Evolutionary conservation across 2,113 vertebrate species (phyloP).

Genomic region (Chaetops frenatus): DNA sequence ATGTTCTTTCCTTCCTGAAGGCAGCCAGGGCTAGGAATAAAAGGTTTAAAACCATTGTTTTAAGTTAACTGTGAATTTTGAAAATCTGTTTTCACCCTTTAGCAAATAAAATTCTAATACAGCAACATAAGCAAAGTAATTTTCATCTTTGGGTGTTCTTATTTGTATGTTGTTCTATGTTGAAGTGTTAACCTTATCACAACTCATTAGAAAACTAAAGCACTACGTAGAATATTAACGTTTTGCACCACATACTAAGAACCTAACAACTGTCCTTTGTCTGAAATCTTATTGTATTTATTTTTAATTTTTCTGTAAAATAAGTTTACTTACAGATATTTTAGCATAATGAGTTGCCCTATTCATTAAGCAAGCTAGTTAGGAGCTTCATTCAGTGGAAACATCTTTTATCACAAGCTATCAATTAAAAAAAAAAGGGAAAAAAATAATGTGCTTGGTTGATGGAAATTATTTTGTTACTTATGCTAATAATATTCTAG

Average conservation of each 20-base stretch:
- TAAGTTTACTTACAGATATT: slow-evolving; percentile 13
- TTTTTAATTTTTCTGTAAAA: background rate
- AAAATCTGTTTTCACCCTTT: slow-evolving; percentile 82
- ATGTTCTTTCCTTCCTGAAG: slow-evolving; percentile 84
- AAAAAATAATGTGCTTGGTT: background rate
- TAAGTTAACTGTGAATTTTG: slow-evolving; percentile 84
- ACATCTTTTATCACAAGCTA: background rate
- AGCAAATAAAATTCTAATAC: slow-evolving; percentile 84
- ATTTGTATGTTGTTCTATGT: slow-evolving; percentile 49
- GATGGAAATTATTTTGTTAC: slow-evolving; percentile 24
- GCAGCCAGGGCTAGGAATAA: slow-evolving; percentile 79
- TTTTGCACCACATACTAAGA: slow-evolving; percentile 53
- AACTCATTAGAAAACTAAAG: slow-evolving; percentile 71
- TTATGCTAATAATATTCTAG: background rate
- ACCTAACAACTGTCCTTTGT: slow-evolving; percentile 60
- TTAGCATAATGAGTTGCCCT: background rate
- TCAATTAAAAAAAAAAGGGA: background rate
- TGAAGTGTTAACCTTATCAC: slow-evolving; percentile 71
- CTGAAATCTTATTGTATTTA: slow-evolving; percentile 49
- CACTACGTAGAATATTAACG: slow-evolving; percentile 31
- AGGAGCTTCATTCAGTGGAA: slow-evolving; percentile 3
- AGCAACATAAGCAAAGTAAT: slow-evolving; percentile 76
- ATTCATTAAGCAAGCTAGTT: background rate
- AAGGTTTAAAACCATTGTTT: slow-evolving; percentile 85
- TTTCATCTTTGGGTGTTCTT: slow-evolving; percentile 72